Conservation (phyloP, 2,888 invertebrate genomes). For the Glomeris marginata region DNA sequence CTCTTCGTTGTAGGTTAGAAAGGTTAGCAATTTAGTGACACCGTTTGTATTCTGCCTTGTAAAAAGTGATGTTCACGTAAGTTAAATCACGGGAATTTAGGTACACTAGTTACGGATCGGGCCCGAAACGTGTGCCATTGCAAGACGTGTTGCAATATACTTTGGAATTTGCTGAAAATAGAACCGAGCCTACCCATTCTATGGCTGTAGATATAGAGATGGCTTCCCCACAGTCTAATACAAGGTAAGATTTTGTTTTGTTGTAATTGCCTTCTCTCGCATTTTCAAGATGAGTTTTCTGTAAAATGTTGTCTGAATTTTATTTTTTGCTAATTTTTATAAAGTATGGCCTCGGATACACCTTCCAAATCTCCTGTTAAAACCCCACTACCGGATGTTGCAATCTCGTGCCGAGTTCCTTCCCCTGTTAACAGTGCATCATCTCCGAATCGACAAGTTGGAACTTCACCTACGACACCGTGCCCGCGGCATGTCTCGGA, state of each 20-base stretch:
- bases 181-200: constrained; percentile 15
- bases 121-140: constrained; percentile 29
- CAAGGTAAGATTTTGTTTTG: not conserved
- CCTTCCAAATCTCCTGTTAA: constrained; percentile 19
- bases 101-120: constrained; percentile 30
- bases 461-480: constrained; percentile 13
- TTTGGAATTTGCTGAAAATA: constrained; percentile 31
- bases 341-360: constrained; percentile 20
- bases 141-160: constrained; percentile 31
- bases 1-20: constrained; percentile 27
- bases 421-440: not conserved
- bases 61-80: constrained; percentile 5
- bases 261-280: not conserved
- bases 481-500: constrained; percentile 26
- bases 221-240: constrained; percentile 24
- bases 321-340: not conserved
- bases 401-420: constrained; percentile 1
- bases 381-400: constrained; percentile 1
- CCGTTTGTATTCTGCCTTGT: constrained; percentile 1
- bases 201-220: constrained; percentile 26
- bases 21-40: constrained; percentile 26
- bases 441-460: not conserved
- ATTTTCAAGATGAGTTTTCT: not conserved
- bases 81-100: constrained; percentile 19
- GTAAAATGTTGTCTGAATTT: not conserved